Conservation (phyloP, 2,888 invertebrate genomes). For the Cosmopolites sordidus region DNA sequence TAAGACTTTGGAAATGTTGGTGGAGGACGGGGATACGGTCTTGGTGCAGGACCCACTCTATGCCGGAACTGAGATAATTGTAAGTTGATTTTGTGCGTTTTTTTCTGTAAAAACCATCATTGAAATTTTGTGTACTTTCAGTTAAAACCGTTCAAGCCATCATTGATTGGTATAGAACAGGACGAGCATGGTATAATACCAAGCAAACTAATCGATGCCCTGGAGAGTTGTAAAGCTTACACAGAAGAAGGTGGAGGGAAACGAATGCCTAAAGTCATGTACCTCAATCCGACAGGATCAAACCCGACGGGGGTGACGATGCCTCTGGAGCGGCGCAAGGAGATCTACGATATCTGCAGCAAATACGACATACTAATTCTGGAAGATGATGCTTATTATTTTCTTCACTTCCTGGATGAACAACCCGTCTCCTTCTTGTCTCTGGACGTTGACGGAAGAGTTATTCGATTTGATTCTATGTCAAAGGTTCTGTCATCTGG, state of each 20-base stretch:
- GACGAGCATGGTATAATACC: constrained; percentile 67
- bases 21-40: constrained; percentile 67
- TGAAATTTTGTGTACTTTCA: constrained; percentile 39
- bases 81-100: constrained; percentile 47
- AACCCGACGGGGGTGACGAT: constrained; percentile 61
- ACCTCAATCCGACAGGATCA: constrained; percentile 63
- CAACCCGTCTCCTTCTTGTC: constrained; percentile 65
- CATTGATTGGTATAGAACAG: constrained; percentile 63
- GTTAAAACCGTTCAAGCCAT: constrained; percentile 65
- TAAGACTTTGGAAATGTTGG: constrained; percentile 66
- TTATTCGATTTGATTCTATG: constrained; percentile 71
- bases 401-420: constrained; percentile 65
- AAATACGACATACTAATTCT: constrained; percentile 72
- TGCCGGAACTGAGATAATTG: constrained; percentile 64
- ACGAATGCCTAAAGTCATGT: constrained; percentile 68
- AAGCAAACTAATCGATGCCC: constrained; percentile 53
- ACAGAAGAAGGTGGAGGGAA: constrained; percentile 40
- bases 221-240: constrained; percentile 53
- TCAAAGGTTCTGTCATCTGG: constrained; percentile 73
- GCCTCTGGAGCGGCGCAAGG: constrained; percentile 59
- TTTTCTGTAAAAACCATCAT: background rate
- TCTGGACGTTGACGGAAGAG: constrained; percentile 70
- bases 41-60: constrained; percentile 68
- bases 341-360: constrained; percentile 71
- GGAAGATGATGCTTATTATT: constrained; percentile 82